Conservation (phyloP, 2,113 vertebrate genomes). For the Microcebus tavaratra region DNA sequence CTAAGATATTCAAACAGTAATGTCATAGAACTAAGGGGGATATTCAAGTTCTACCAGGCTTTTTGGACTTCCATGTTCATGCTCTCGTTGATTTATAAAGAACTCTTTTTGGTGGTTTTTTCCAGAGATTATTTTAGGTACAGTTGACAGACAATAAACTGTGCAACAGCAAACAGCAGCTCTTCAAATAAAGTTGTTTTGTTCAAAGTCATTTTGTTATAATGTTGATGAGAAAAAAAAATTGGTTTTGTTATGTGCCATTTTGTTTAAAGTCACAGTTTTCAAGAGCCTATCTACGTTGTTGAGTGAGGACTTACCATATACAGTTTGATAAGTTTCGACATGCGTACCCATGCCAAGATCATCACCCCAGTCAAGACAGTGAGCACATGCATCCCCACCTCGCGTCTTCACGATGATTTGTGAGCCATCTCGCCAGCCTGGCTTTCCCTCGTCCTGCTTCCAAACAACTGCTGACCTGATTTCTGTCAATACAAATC, state of each 20-base stretch:
- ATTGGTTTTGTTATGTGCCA: not conserved
- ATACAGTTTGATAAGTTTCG: not conserved
- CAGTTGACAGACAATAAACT: not conserved
- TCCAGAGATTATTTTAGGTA: not conserved
- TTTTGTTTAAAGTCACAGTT: not conserved
- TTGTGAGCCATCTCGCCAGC: not conserved
- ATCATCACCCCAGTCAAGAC: not conserved
- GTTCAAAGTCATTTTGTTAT: not conserved
- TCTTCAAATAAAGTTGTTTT: not conserved
- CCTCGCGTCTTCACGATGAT: not conserved
- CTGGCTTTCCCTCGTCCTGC: not conserved
- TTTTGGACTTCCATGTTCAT: not conserved
- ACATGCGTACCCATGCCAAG: too few relatives aligned
- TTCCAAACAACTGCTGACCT: not conserved
- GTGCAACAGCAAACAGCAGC: not conserved
- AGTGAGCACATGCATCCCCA: accelerated
- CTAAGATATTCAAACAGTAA: not conserved
- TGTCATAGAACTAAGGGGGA: not conserved
- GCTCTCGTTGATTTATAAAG: not conserved
- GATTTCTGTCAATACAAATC: not conserved
- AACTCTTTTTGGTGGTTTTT: not conserved
- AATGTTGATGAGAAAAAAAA: not conserved
- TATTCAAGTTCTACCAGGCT: not conserved
- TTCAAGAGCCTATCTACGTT: not conserved
- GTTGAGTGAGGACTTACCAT: not conserved